Evolutionary conservation across 2,888 invertebrate species (phyloP).

Genomic region (Parapristionchus giblindavisi): DNA sequence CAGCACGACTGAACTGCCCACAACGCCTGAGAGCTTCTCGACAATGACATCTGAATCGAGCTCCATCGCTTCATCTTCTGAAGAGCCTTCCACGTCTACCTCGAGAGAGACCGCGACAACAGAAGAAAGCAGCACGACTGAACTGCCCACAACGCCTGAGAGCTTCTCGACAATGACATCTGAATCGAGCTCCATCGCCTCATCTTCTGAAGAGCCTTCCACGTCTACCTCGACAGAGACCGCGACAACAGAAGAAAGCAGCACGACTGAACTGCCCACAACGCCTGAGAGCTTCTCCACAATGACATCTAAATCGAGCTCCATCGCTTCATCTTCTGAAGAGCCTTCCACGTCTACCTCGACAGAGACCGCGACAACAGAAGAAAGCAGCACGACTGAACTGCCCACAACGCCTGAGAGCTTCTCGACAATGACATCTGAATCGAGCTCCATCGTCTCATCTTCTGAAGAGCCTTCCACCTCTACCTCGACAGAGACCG

Average conservation of each 20-base stretch:
- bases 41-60: no score
- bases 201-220: not conserved
- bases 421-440: no score
- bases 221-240: not conserved
- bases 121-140: not conserved
- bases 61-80: not conserved
- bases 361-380: not conserved
- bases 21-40: not conserved
- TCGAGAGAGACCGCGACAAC: not conserved
- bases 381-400: not conserved
- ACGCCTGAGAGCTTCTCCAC: not conserved
- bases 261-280: not conserved
- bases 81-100: not conserved
- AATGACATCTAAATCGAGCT: not conserved
- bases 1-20: not conserved
- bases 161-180: not conserved
- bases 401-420: not conserved
- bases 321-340: not conserved
- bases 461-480: not conserved
- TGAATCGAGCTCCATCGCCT: not conserved
- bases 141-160: not conserved
- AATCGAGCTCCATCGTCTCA: not conserved
- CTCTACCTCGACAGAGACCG: not conserved
- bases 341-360: not conserved
- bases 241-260: not conserved